Percentiles rank a stretch among this genome's conserved stretches.
These are phyloP conservation scores for Entelurus aequoreus DNA, from an alignment of 2,113 vertebrate genomes.

Conservation along the genomic window DNA sequence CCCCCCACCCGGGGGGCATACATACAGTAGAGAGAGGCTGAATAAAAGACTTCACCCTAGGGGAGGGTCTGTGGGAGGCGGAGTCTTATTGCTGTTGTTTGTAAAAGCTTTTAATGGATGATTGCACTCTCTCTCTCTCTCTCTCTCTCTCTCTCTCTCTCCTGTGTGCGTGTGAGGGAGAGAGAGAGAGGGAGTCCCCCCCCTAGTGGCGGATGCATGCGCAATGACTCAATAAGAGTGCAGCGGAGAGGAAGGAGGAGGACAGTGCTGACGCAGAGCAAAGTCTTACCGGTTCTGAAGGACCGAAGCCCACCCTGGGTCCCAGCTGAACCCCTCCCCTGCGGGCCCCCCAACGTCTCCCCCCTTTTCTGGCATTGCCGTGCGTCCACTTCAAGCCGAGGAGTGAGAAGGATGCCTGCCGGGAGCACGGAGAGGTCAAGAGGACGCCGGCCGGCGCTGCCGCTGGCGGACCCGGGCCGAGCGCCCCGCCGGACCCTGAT, in stretches of 20 bases:
- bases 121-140: slow-evolving; percentile 60
- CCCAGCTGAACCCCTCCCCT: slow-evolving; percentile 37
- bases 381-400: slow-evolving; percentile 13
- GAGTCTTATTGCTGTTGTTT: slow-evolving; percentile 72
- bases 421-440: slow-evolving; percentile 35
- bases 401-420: slow-evolving; percentile 39
- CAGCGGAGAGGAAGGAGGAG: slow-evolving; percentile 21
- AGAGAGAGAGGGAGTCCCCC: slow-evolving; percentile 57
- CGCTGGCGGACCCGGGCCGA: slow-evolving; percentile 28
- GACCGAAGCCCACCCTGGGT: slow-evolving; percentile 24
- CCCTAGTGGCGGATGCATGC: slow-evolving; percentile 57
- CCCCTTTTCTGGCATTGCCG: not conserved
- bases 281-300: slow-evolving; percentile 22
- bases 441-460: slow-evolving; percentile 7
- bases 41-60: slow-evolving; percentile 58
- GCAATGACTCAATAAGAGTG: slow-evolving; percentile 65
- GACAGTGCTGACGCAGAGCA: slow-evolving; percentile 26
- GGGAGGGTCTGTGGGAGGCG: slow-evolving; percentile 42
- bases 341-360: not conserved
- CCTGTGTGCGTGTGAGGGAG: slow-evolving; percentile 29
- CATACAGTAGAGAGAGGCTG: slow-evolving; percentile 27
- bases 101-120: slow-evolving; percentile 80
- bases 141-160: slow-evolving; percentile 44
- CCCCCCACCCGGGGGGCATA: slow-evolving; percentile 20
- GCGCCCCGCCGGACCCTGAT: slow-evolving; percentile 32